A percentile compares a stretch with the other conserved stretches of the same genome.
Conservation (phyloP, 2,888 invertebrate species). For the Leptinotarsa rubiginosa region DNA sequence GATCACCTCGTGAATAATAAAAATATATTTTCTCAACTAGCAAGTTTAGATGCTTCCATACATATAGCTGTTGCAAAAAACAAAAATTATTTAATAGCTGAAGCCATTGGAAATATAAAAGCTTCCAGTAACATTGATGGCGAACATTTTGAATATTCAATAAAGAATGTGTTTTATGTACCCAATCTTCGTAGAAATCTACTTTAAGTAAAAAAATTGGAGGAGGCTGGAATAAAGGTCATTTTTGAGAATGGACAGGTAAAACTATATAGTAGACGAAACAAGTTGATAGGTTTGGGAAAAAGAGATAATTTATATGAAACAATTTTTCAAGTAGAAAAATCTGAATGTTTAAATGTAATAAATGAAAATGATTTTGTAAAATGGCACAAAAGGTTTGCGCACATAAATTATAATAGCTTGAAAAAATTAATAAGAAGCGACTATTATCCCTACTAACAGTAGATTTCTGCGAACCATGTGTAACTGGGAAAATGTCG, state of each 20-base stretch:
- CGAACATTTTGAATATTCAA: constrained; percentile 35
- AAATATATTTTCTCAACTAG: constrained; percentile 12
- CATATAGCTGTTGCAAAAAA: constrained; percentile 31
- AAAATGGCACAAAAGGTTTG: constrained; percentile 18
- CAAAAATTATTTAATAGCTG: constrained; percentile 24
- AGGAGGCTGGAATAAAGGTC: constrained; percentile 28
- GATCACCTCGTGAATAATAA: constrained; percentile 22
- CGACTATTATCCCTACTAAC: no score
- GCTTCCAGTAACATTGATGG: constrained; percentile 12
- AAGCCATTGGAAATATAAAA: constrained; percentile 10
- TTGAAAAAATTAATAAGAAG: constrained; percentile 29
- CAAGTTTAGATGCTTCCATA: constrained; percentile 23
- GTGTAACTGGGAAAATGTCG: constrained; percentile 43
- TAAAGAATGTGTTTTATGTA: constrained; percentile 43
- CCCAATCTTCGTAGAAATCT: constrained; percentile 37
- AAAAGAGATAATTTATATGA: constrained; percentile 39
- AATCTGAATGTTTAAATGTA: constrained; percentile 38
- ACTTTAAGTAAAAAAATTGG: constrained; percentile 34
- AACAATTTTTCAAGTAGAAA: constrained; percentile 39
- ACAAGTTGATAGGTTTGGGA: constrained; percentile 31
- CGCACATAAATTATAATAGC: constrained; percentile 16
- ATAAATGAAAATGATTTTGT: constrained; percentile 22
- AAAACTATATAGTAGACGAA: constrained; percentile 28
- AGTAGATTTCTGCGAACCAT: constrained; percentile 46
- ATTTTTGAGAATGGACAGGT: constrained; percentile 34